Percentiles rank a stretch among this genome's conserved stretches.
Conservation (phyloP, 1,140 invertebrate species). For the Bombus waltoni region DNA sequence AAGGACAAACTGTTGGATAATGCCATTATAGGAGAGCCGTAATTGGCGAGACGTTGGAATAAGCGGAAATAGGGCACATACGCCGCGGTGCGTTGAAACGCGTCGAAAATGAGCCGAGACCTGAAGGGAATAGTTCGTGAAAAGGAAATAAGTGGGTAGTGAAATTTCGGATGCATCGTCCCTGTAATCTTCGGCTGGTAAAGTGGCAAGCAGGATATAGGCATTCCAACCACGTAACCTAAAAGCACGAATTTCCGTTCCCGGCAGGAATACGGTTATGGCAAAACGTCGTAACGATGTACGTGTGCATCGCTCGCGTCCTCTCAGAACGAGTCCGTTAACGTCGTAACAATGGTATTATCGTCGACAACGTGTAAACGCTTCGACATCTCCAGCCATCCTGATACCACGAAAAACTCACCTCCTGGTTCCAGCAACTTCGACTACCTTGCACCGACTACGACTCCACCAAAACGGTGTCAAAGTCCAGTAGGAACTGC, state of each 20-base stretch:
- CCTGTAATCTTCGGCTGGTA: slow-evolving; percentile 18
- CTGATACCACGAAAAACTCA: slow-evolving; percentile 70
- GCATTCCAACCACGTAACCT: slow-evolving; percentile 33
- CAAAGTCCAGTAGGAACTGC: slow-evolving; percentile 93
- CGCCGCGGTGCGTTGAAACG: not conserved
- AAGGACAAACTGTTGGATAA: not conserved
- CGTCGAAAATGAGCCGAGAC: not conserved
- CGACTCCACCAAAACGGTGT: slow-evolving; percentile 93
- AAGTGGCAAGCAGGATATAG: not conserved
- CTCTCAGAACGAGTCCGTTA: slow-evolving; percentile 57
- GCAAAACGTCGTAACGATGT: slow-evolving; percentile 49
- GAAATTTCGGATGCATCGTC: slow-evolving; percentile 5
- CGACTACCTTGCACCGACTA: slow-evolving; percentile 91
- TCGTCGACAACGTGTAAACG: not conserved
- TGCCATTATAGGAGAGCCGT: not conserved
- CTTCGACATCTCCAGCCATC: not conserved
- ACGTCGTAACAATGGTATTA: slow-evolving; percentile 43
- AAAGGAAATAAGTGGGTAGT: not conserved
- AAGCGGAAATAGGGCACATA: not conserved
- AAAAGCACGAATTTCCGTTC: slow-evolving; percentile 46
- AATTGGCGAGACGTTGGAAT: not conserved
- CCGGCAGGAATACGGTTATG: slow-evolving; percentile 53
- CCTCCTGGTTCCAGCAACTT: slow-evolving; percentile 91
- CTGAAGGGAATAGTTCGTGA: not conserved
- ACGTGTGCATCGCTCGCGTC: slow-evolving; percentile 4